phyloP scores from a whole-genome alignment of 2,797 vertebrate species.

The Molossus alvarezi region DNA sequence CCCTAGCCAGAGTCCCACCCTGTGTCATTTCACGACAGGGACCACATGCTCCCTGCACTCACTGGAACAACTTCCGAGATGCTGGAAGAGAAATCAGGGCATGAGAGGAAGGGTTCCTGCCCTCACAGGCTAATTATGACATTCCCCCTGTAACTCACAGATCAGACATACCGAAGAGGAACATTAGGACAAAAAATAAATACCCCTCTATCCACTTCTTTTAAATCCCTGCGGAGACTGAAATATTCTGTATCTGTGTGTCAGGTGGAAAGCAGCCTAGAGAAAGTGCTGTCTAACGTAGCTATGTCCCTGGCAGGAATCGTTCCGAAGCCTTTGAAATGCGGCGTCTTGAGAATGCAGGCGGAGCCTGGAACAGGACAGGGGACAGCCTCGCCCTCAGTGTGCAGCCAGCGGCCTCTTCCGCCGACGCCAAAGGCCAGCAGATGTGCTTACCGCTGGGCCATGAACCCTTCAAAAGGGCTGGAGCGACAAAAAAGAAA shows the following conservation, averaged over 20 bases:
- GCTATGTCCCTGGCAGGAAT: constrained; percentile 12
- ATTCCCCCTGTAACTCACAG: not conserved
- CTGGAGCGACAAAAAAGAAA: constrained; percentile 9
- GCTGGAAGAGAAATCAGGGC: not conserved
- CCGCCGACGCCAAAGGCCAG: constrained; percentile 68
- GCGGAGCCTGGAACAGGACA: constrained; percentile 79
- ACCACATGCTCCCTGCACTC: not conserved
- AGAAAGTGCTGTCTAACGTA: constrained; percentile 43
- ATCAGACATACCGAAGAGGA: not conserved
- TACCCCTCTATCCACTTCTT: not conserved
- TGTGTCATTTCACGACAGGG: not conserved
- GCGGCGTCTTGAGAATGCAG: constrained; percentile 78
- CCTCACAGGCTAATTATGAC: not conserved
- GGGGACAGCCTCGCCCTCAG: constrained; percentile 70
- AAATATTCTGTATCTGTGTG: not conserved
- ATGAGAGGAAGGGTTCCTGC: not conserved
- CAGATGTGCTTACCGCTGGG: constrained; percentile 78
- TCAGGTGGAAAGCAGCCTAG: constrained; percentile 25
- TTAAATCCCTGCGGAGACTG: not conserved
- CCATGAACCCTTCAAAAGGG: constrained; percentile 75
- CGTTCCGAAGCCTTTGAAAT: constrained; percentile 79
- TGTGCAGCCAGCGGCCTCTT: constrained; percentile 55
- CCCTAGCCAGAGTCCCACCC: not conserved
- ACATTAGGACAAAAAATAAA: constrained; percentile 40
- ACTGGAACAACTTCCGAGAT: not conserved